A percentile compares a stretch with the other conserved stretches of the same genome.
Conservation (phyloP, 2,113 vertebrate genomes). For the Mustelus asterias region DNA sequence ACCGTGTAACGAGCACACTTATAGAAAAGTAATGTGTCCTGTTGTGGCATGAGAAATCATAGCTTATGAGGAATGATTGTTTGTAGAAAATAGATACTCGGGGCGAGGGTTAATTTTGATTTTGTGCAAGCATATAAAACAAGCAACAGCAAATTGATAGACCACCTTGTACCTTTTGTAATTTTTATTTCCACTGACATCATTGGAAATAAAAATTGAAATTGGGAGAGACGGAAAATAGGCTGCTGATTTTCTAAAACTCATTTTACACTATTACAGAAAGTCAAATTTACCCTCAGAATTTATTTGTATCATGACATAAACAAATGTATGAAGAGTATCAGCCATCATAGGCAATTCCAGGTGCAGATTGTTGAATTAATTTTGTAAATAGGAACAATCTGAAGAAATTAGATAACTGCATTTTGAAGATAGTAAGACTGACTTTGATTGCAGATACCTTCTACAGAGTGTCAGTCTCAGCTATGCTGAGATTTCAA, state of each 20-base stretch:
- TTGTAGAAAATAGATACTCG: not conserved
- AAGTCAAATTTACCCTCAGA: not conserved
- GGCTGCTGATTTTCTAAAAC: not conserved
- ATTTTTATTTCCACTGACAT: not conserved
- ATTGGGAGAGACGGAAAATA: not conserved
- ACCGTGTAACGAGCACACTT: not conserved
- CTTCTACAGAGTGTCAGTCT: constrained; percentile 34
- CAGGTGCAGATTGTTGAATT: not conserved
- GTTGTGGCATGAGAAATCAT: not conserved
- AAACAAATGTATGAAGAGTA: not conserved
- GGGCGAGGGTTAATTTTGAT: not conserved
- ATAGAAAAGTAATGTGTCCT: not conserved
- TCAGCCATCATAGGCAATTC: not conserved
- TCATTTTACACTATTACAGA: not conserved
- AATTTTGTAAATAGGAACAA: not conserved
- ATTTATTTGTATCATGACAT: not conserved
- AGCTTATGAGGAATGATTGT: not conserved
- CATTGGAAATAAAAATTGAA: not conserved
- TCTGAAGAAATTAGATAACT: not conserved
- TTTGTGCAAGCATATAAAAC: not conserved
- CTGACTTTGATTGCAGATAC: not conserved
- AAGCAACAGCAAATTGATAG: not conserved
- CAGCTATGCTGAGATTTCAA: constrained; percentile 37
- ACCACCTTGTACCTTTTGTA: not conserved
- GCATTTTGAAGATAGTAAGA: not conserved